These are phyloP conservation scores for Unio pictorum DNA, from an alignment of 2,888 invertebrate species.

Conservation along the genomic window DNA sequence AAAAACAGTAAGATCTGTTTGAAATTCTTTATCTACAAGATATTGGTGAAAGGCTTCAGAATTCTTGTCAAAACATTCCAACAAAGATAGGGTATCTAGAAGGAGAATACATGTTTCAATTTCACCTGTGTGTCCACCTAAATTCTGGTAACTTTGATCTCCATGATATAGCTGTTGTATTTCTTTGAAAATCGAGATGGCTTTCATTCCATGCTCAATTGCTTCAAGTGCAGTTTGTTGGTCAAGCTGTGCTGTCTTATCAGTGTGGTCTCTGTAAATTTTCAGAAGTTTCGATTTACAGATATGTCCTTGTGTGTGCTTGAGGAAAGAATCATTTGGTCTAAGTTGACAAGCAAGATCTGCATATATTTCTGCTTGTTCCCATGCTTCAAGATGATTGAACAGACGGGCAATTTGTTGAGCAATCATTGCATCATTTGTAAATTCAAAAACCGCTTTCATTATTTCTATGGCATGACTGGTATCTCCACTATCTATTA, in stretches of 20 bases:
- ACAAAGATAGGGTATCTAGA: no score
- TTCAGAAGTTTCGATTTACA: conserved; percentile 8
- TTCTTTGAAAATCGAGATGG: no score
- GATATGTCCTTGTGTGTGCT: conserved; percentile 30
- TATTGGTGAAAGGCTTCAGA: no score
- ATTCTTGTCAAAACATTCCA: no score
- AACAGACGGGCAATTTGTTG: conserved; percentile 41
- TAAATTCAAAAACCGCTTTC: conserved; percentile 20
- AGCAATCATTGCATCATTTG: conserved; percentile 25
- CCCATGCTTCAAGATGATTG: conserved; percentile 30
- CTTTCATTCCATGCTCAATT: no score
- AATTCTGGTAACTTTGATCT: no score
- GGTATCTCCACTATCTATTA: conserved; percentile 19
- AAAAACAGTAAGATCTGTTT: no score
- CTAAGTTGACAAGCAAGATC: conserved; percentile 20
- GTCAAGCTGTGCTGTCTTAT: background rate
- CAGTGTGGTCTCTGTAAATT: conserved; percentile 7
- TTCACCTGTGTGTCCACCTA: no score
- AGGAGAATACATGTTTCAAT: no score
- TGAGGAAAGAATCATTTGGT: conserved; percentile 19
- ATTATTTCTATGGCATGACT: conserved; percentile 24
- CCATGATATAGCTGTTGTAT: no score
- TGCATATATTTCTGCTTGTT: conserved; percentile 27
- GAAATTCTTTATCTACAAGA: no score
- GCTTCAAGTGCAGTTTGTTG: background rate